Evolutionary conservation across 2,797 vertebrate species (phyloP).

Genomic region (Sylvia borin): DNA sequence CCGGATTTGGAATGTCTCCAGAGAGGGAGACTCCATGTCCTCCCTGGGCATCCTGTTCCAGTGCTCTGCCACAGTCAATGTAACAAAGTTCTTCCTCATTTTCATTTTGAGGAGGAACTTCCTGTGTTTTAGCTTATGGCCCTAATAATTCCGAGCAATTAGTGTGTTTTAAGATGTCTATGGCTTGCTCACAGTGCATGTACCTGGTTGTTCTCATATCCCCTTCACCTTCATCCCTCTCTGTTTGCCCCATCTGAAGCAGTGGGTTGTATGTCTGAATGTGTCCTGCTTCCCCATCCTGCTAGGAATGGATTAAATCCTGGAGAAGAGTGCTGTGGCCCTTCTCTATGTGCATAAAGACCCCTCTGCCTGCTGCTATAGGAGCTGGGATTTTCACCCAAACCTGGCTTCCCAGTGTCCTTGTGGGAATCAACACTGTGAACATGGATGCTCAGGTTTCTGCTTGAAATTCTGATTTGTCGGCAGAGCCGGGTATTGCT

Average conservation of each 20-base stretch:
- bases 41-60: background rate
- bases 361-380: background rate
- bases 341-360: fast-evolving
- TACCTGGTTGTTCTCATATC: fast-evolving
- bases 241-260: background rate
- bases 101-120: background rate
- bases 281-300: background rate
- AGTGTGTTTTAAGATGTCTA: fast-evolving
- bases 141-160: fast-evolving
- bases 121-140: background rate
- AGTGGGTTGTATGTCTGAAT: fast-evolving
- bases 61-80: background rate
- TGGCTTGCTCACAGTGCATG: fast-evolving
- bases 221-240: background rate
- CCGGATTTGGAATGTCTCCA: background rate
- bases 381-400: background rate
- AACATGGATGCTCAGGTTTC: background rate
- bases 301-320: background rate
- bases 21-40: too few species aligned
- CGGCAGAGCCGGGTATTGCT: fast-evolving
- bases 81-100: background rate
- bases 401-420: background rate
- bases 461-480: background rate
- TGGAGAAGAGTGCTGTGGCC: fast-evolving
- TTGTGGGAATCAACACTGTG: background rate